These are phyloP conservation scores for Falco biarmicus DNA, from an alignment of 2,797 vertebrate genomes.

Conservation along the genomic window DNA sequence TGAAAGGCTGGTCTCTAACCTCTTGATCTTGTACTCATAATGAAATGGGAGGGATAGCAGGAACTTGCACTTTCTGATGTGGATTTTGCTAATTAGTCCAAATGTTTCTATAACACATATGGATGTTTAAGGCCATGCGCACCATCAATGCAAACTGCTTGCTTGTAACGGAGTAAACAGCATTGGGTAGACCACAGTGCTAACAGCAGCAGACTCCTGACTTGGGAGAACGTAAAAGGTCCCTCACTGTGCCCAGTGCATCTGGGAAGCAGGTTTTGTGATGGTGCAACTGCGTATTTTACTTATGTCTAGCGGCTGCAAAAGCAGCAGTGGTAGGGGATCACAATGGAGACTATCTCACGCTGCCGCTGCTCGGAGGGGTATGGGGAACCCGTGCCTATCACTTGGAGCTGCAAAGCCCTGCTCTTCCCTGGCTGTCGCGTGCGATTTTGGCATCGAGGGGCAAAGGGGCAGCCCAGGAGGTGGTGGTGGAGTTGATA, in stretches of 20 bases:
- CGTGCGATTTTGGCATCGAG: not conserved
- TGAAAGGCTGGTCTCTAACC: not conserved
- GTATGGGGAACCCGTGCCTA: not conserved
- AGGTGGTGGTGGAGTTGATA: not conserved
- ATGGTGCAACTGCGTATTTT: not conserved
- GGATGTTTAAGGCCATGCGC: not conserved
- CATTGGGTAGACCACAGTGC: not conserved
- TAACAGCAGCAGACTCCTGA: not conserved
- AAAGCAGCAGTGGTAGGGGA: not conserved
- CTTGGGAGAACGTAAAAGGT: not conserved
- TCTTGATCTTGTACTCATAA: conserved; percentile 22
- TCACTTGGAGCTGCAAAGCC: not conserved
- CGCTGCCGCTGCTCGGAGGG: not conserved
- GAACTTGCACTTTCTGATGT: conserved; percentile 30
- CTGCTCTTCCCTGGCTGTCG: not conserved
- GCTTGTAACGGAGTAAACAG: not conserved
- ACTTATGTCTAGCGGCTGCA: not conserved
- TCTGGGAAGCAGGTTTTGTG: not conserved
- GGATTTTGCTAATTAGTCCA: conserved; percentile 33
- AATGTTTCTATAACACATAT: not conserved
- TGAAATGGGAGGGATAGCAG: conserved; percentile 6
- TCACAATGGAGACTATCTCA: not conserved
- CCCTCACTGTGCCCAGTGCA: not conserved
- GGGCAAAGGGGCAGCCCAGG: not conserved
- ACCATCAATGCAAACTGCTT: not conserved